These are phyloP conservation scores for Drosophila nr. fundita DNA, from an alignment of 2,888 invertebrate species.

Conservation along the genomic window DNA sequence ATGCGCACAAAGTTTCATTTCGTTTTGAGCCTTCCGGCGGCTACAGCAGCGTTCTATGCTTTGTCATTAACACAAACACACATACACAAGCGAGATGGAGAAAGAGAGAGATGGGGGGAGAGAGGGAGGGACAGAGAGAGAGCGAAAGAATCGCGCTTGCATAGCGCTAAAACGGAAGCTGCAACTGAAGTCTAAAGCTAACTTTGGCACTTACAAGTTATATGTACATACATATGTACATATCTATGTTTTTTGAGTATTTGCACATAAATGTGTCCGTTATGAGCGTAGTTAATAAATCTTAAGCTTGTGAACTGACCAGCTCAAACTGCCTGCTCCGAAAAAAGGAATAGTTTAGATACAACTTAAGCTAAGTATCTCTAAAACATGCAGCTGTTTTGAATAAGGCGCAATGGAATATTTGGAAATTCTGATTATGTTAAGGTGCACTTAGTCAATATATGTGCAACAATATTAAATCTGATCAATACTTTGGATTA, in stretches of 20 bases:
- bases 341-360: not conserved
- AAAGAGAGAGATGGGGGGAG: constrained; percentile 13
- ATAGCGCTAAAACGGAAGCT: constrained; percentile 51
- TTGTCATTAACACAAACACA: constrained; percentile 80
- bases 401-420: not conserved
- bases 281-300: constrained; percentile 6
- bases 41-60: constrained; percentile 76
- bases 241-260: not conserved
- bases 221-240: not conserved
- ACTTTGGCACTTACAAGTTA: constrained; percentile 66
- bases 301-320: not conserved
- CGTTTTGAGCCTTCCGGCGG: constrained; percentile 69
- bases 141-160: constrained; percentile 38
- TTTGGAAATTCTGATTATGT: not conserved
- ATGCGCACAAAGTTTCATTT: constrained; percentile 80
- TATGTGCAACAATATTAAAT: not conserved
- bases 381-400: not conserved
- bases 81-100: constrained; percentile 28
- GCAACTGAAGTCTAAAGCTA: constrained; percentile 40
- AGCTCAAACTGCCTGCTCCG: not conserved
- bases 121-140: constrained; percentile 13
- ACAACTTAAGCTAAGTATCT: not conserved
- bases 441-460: not conserved
- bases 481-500: not conserved
- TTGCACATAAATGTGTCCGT: constrained; percentile 14